Conservation (phyloP, 1,140 invertebrate species). For the Drosophila watanabei region DNA sequence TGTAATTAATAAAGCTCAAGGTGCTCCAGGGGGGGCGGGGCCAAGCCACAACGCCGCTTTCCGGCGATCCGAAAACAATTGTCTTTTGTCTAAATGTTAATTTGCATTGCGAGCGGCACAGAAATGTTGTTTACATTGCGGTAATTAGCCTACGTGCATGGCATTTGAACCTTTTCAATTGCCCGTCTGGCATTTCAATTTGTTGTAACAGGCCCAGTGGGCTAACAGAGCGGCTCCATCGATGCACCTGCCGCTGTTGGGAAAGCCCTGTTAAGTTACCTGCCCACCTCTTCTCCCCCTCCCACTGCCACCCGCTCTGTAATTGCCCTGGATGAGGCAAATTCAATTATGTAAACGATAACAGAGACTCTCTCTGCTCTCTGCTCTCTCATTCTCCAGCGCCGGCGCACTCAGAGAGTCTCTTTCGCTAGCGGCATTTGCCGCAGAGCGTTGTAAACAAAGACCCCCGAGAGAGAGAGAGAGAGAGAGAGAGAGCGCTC, state of each 20-base stretch:
- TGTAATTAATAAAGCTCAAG: constrained; percentile 52
- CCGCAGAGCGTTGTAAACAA: constrained; percentile 57
- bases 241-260: constrained; percentile 55
- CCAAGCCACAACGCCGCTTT: constrained; percentile 7
- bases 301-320: constrained; percentile 9
- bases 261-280: constrained; percentile 27
- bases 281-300: neutral
- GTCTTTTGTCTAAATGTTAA: constrained; percentile 65
- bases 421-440: constrained; percentile 1
- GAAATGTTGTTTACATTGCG: constrained; percentile 80
- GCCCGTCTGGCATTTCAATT: constrained; percentile 52
- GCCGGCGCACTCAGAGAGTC: constrained; percentile 13
- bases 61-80: constrained; percentile 39
- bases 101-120: constrained; percentile 71
- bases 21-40: neutral
- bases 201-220: neutral
- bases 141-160: constrained; percentile 79
- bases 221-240: constrained; percentile 9
- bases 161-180: constrained; percentile 69
- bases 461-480: constrained; percentile 6
- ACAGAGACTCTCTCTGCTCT: constrained; percentile 21
- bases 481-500: neutral
- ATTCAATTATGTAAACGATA: constrained; percentile 68
- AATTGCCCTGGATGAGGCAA: constrained; percentile 47
- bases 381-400: constrained; percentile 14